These are phyloP conservation scores for Campylomormyrus tamandua DNA, from an alignment of 2,113 vertebrate species.

Conservation along the genomic window DNA sequence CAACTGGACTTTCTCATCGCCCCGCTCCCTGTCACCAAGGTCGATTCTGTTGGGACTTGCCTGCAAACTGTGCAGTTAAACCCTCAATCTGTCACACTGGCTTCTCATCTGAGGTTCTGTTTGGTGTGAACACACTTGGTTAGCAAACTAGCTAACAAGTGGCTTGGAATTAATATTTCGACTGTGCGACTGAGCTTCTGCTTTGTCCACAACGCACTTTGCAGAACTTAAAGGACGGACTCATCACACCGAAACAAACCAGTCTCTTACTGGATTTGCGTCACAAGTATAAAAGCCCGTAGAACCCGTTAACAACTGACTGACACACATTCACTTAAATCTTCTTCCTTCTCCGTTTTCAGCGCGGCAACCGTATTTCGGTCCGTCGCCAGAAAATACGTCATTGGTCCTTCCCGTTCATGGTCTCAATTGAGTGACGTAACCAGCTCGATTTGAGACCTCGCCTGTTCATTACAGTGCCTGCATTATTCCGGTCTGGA, in stretches of 20 bases:
- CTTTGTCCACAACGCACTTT: not conserved
- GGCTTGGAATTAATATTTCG: not conserved
- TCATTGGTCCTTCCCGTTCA: not conserved
- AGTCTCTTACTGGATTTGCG: not conserved
- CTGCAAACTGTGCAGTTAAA: conserved; percentile 10
- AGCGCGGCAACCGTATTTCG: not conserved
- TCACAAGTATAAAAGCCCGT: not conserved
- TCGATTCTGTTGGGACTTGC: not conserved
- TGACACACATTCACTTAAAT: not conserved
- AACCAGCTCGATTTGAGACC: no score
- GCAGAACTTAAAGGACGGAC: not conserved
- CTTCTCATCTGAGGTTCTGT: conserved; percentile 2
- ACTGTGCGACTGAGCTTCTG: not conserved
- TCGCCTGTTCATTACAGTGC: not conserved
- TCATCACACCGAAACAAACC: not conserved
- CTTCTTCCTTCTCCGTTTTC: not conserved
- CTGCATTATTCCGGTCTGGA: not conserved
- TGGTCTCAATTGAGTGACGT: not conserved
- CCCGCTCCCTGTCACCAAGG: not conserved
- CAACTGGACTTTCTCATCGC: conserved; percentile 3
- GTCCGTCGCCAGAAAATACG: not conserved
- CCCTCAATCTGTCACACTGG: not conserved
- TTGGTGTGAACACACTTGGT: not conserved
- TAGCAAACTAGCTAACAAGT: conserved; percentile 1
- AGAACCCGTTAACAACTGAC: not conserved